Evolutionary conservation across 30 jellyfish, hydroid and myxozoan genomes (phyloP).

Genomic region (Cassiopea xamachana): DNA sequence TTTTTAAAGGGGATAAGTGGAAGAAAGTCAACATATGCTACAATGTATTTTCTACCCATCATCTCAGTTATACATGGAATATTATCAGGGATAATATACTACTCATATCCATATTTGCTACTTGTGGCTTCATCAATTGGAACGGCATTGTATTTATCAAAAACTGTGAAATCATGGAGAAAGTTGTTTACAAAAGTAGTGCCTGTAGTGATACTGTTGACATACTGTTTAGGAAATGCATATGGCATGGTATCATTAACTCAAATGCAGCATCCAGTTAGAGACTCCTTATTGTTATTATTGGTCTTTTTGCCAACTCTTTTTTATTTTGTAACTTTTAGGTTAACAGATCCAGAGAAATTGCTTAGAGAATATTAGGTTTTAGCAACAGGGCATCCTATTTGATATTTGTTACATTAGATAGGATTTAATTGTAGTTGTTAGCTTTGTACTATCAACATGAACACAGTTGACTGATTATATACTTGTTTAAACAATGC

Average conservation of each 20-base stretch:
- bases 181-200: slow-evolving; percentile 17
- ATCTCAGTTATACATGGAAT: slow-evolving; percentile 80
- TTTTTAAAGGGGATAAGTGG: slow-evolving; percentile 53
- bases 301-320: slow-evolving; percentile 77
- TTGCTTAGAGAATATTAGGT: slow-evolving; percentile 15
- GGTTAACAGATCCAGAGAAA: slow-evolving; percentile 76
- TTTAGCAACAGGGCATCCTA: background rate
- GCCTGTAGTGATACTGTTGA: slow-evolving; percentile 46
- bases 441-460: background rate
- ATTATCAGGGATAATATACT: slow-evolving; percentile 87
- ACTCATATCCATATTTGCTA: slow-evolving; percentile 75
- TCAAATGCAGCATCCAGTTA: slow-evolving; percentile 58
- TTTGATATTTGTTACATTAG: background rate
- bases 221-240: slow-evolving; percentile 85
- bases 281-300: slow-evolving; percentile 77
- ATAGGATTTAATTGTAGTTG: background rate
- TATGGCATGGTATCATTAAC: slow-evolving; percentile 90
- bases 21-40: slow-evolving; percentile 72
- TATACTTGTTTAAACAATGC: too few relatives aligned
- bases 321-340: slow-evolving; percentile 72
- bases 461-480: too few relatives aligned
- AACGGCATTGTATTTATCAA: slow-evolving; percentile 76
- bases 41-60: slow-evolving; percentile 85
- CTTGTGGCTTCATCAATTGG: slow-evolving; percentile 84
- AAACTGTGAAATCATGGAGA: slow-evolving; percentile 12